Evolutionary conservation across 2,113 vertebrate genomes (phyloP), one percentile per base, ranked within the genome.

Genomic region (Cebus imitator): DNA sequence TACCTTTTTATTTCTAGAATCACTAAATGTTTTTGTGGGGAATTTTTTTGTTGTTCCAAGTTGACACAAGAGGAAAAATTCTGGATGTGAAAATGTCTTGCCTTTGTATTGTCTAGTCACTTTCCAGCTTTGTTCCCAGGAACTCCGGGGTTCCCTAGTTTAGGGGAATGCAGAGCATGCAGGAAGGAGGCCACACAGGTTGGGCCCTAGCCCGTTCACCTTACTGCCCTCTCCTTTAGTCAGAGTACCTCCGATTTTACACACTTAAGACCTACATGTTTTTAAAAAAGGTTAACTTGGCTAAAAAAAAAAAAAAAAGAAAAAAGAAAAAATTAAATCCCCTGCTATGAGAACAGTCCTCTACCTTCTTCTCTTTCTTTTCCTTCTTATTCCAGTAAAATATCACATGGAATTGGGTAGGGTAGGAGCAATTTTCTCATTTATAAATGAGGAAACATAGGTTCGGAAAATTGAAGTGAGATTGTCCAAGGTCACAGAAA

Each of bases 381-480:
- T 80, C 6, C 20, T 90, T 37, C 84, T 72, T n/a, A 70, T 40
- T 97, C 30, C 48, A 80, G 40, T 10, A 83, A 81, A 85, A 55
- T 30, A 43, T 76, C 20, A 35, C n/a, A 27, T 90, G n/a, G 32
- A 25, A 87, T 91, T 78, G 57, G 75, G 32, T 48, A 21, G 12
- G 43, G 7, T 2, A 64, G 40, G 35, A 84, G 13, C 45, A 68
- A 66, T 40, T 82, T 94, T 90, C 37, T 86, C 32, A 87, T 72
- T 91, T 90, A 55, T 86, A 50, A 72, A 40, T 27, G n/a, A 90
- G 50, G 88, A 78, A 76, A 79, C n/a, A 83, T 83, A 55, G 25
- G n/a, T 79, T 84, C 2, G 35, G n/a, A 64, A 85, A 79, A 12
- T 73, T 80, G 84, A 78, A 78, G 58, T 57, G 57, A 90, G 75